Evolutionary conservation across 1,140 invertebrate species (phyloP).

Genomic region (Agraylea sexmaculata): DNA sequence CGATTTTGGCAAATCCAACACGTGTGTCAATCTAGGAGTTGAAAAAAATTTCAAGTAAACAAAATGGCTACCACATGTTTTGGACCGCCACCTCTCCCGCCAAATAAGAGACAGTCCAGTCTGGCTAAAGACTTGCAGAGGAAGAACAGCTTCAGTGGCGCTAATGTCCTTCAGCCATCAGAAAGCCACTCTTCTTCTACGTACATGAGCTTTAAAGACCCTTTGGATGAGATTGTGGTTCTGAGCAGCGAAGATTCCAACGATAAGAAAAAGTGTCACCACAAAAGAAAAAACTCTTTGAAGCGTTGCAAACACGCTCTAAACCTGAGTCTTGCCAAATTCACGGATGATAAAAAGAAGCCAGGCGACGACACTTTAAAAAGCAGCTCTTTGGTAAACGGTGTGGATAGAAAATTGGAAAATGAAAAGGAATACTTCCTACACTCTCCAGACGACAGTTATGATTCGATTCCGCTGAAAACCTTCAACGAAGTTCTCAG

Average conservation of each 20-base stretch:
- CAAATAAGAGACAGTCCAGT: slow-evolving; percentile 18
- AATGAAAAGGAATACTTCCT: slow-evolving; percentile 17
- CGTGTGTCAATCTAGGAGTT: too few relatives aligned
- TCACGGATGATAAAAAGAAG: slow-evolving; percentile 12
- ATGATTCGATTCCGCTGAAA: slow-evolving; percentile 31
- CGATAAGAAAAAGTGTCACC: slow-evolving; percentile 11
- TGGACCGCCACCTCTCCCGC: slow-evolving; percentile 24
- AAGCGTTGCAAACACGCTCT: slow-evolving; percentile 21
- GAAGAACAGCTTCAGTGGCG: slow-evolving; percentile 15
- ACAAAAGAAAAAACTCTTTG: slow-evolving; percentile 20
- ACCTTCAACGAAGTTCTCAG: slow-evolving; percentile 31
- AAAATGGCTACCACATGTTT: slow-evolving; percentile 23
- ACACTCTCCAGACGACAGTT: slow-evolving; percentile 25
- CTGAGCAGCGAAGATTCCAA: slow-evolving; percentile 37
- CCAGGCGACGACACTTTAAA: slow-evolving; percentile 13
- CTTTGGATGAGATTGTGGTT: slow-evolving; percentile 36
- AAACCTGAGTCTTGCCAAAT: slow-evolving; percentile 17
- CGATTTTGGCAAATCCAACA: too few relatives aligned
- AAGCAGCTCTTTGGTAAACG: slow-evolving; percentile 18
- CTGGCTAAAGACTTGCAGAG: slow-evolving; percentile 7
- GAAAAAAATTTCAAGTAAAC: too few relatives aligned
- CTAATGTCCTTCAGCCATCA: slow-evolving; percentile 2
- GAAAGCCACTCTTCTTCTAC: slow-evolving; percentile 30
- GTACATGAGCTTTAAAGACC: slow-evolving; percentile 39
- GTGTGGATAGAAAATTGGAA: slow-evolving; percentile 21